A percentile compares a stretch with the other conserved stretches of the same genome.
Conservation (phyloP, 2,888 invertebrate genomes). For the Anaspis maculata region DNA sequence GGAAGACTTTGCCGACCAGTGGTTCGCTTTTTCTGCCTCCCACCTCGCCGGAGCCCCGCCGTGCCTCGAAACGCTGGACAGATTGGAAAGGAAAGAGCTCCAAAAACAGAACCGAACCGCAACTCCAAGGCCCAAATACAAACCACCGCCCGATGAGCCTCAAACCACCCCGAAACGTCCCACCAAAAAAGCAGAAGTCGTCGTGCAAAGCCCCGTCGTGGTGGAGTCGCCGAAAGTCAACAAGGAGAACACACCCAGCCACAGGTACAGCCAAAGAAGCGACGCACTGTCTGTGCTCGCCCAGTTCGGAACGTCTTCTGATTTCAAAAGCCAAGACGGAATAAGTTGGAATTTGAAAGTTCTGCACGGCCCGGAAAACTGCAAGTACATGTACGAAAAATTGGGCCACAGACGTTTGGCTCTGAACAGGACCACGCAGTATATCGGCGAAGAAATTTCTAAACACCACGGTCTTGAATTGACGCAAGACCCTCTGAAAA, state of each 20-base stretch:
- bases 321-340: no score
- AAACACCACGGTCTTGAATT: conserved; percentile 31
- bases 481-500: conserved; percentile 15
- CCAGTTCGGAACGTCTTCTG: no score
- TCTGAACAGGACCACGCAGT: conserved; percentile 38
- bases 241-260: not conserved
- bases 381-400: conserved; percentile 48
- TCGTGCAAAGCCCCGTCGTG: no score
- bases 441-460: conserved; percentile 29
- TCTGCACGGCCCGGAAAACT: conserved; percentile 9
- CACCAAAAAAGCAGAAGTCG: not conserved
- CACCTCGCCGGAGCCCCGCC: conserved; percentile 55
- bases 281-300: no score
- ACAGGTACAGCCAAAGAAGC: no score
- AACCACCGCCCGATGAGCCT: no score
- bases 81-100: conserved; percentile 59
- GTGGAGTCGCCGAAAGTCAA: not conserved
- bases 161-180: conserved; percentile 1
- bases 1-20: conserved; percentile 65
- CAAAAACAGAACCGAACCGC: conserved; percentile 38
- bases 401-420: conserved; percentile 39
- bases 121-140: conserved; percentile 30
- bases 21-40: conserved; percentile 69
- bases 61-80: conserved; percentile 49
- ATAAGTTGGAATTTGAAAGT: no score